These are phyloP conservation scores for Pipistrellus nathusii DNA, from an alignment of 2,797 vertebrate species.

Conservation along the genomic window DNA sequence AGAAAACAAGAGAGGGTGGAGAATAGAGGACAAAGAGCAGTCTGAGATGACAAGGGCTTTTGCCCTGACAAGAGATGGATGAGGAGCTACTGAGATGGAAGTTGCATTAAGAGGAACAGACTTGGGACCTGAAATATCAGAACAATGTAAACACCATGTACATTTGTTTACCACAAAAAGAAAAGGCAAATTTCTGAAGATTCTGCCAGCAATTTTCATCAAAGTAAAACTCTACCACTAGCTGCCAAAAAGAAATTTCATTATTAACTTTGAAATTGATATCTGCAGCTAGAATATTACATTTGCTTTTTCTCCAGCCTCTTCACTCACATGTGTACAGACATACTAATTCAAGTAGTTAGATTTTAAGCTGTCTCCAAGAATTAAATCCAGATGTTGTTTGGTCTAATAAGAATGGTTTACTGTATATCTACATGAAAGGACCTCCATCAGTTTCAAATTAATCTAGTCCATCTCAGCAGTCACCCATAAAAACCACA, in stretches of 20 bases:
- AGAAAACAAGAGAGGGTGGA: neutral
- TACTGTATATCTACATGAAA: slow-evolving; percentile 55
- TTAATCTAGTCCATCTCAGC: slow-evolving; percentile 28
- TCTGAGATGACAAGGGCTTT: neutral
- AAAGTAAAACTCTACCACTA: slow-evolving; percentile 75
- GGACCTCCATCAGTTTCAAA: slow-evolving; percentile 53
- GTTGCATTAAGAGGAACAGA: neutral
- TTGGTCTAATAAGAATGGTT: slow-evolving; percentile 30
- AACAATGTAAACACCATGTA: slow-evolving; percentile 39
- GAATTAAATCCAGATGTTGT: slow-evolving; percentile 68
- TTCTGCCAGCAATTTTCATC: slow-evolving; percentile 74
- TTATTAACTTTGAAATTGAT: slow-evolving; percentile 78
- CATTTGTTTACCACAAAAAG: slow-evolving; percentile 55
- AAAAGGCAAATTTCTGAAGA: slow-evolving; percentile 66
- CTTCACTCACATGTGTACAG: slow-evolving; percentile 45
- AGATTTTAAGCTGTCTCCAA: slow-evolving; percentile 65
- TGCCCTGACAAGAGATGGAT: neutral
- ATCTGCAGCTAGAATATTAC: slow-evolving; percentile 56
- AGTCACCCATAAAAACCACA: slow-evolving; percentile 38
- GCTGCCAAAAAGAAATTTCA: slow-evolving; percentile 79
- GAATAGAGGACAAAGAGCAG: neutral
- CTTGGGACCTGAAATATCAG: neutral
- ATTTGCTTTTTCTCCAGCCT: slow-evolving; percentile 56
- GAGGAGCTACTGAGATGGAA: neutral
- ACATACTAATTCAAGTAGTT: slow-evolving; percentile 65